A percentile compares a stretch with the other conserved stretches of the same genome.
Conservation (phyloP, 2,113 vertebrate genomes). For the Sula dactylatra region DNA sequence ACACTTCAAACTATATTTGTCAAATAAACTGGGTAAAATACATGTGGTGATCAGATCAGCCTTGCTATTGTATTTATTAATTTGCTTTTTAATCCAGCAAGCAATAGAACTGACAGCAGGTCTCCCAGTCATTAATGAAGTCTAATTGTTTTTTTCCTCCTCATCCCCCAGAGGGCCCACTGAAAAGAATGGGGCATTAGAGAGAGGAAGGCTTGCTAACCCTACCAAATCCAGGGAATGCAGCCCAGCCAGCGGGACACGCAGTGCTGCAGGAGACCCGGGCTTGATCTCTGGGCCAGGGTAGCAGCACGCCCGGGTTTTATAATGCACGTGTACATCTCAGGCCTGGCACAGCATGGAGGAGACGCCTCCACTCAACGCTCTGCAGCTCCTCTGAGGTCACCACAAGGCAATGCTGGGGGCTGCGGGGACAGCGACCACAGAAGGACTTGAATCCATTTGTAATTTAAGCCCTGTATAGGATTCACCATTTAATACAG, state of each 20-base stretch:
- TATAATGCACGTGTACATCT: neutral
- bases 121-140: neutral
- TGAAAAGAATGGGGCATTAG: neutral
- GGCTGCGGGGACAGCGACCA: neutral
- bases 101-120: neutral
- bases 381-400: neutral
- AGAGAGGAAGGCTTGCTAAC: neutral
- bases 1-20: slow-evolving; percentile 13
- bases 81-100: slow-evolving; percentile 4
- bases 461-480: neutral
- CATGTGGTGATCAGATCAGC: neutral
- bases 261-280: rapidly evolving
- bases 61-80: neutral
- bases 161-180: neutral
- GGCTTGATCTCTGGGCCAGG: neutral
- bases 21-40: neutral
- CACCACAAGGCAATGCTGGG: neutral
- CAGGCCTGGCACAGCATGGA: neutral
- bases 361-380: neutral
- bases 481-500: neutral
- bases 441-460: neutral
- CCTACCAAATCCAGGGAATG: neutral
- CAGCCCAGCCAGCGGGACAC: neutral
- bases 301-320: rapidly evolving
- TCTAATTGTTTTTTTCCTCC: neutral